Base-by-base conservation (phyloP, 2,888 invertebrate species). In the Diloba caeruleocephala region DNA sequence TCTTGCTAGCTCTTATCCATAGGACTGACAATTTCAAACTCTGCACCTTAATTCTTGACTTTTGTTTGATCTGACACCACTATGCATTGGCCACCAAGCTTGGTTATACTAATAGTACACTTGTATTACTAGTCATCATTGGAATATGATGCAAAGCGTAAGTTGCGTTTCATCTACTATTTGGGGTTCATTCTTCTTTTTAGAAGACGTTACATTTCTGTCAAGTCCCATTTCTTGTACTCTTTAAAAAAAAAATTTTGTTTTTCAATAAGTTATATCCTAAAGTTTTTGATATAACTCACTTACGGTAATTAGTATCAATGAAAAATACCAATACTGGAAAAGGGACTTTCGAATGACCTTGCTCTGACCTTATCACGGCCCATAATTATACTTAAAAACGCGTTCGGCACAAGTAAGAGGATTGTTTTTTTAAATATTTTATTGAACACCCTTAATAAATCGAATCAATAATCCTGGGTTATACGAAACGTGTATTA, bases 311-410 rank as follows among this genome's bases (percentile, higher is more conserved):
- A 65, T 60, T 42, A 29, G 44, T 72, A 69, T 68, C 70, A 75
- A 78, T 76, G 61, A 67, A 67, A 49, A 65, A 72, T 72, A n/a
- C 63, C 58, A 66, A 70, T 73, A 75, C 79, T 79, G 70, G 59
- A 78, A 84, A 80, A 78, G 67, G 78, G 71, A 82, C 87, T 85
- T 82, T 87, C 87, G 39, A 82, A 81, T 65, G 81, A 74, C 87
- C 87, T 86, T 75, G 84, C 50, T 58, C 53, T 76, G 84, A 76
- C 87, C 85, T 87, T 83, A 82, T 76, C 74, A 77, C 73, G 69
- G 76, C 66, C 72, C 75, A 78, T 81, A 79, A 84, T 84, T 81
- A 78, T 54, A 78, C 68, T 75, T n/a, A 81, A 84, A 73, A 84
- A 79, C 74, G 69, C 64, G 72, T 62, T 64, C 54, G 56, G 37